Evolutionary conservation across 2,888 invertebrate genomes (phyloP).

Genomic region (Anarsia innoxiella): DNA sequence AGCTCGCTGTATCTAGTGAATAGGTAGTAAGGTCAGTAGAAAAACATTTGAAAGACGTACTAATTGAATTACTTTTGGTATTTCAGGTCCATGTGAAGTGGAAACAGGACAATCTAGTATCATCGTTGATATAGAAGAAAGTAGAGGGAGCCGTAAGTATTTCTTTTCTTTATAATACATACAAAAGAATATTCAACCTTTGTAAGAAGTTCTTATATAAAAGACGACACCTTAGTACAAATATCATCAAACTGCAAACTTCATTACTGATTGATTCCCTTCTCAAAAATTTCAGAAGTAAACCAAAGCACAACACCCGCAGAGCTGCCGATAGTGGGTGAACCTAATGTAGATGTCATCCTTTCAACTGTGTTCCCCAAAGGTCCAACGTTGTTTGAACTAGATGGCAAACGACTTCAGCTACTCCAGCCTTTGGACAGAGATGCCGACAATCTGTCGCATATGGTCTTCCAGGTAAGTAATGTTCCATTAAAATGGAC

Average conservation of each 20-base stretch:
- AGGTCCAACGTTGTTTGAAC: constrained; percentile 84
- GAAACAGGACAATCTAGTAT: constrained; percentile 92
- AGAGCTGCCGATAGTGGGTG: constrained; percentile 88
- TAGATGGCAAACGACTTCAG: constrained; percentile 88
- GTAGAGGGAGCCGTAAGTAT: constrained; percentile 88
- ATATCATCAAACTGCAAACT: too few relatives aligned
- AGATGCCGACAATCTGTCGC: constrained; percentile 89
- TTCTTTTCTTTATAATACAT: neutral
- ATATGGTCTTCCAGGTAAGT: constrained; percentile 92
- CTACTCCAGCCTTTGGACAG: constrained; percentile 88
- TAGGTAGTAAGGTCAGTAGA: too few relatives aligned
- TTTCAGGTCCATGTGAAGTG: constrained; percentile 83
- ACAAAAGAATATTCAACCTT: too few relatives aligned
- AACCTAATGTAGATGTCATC: constrained; percentile 84
- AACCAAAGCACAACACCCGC: constrained; percentile 88
- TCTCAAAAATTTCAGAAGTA: constrained; percentile 78
- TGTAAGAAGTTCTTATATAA: too few relatives aligned
- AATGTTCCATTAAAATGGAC: too few relatives aligned
- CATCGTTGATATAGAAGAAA: constrained; percentile 93
- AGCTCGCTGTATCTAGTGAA: too few relatives aligned
- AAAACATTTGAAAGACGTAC: too few relatives aligned
- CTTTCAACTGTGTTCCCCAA: constrained; percentile 87
- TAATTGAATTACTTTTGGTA: constrained; percentile 7
- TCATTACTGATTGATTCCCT: too few relatives aligned
- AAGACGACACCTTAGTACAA: too few relatives aligned